Base-by-base conservation (phyloP, 2,113 vertebrate species). In the Lota lota region DNA sequence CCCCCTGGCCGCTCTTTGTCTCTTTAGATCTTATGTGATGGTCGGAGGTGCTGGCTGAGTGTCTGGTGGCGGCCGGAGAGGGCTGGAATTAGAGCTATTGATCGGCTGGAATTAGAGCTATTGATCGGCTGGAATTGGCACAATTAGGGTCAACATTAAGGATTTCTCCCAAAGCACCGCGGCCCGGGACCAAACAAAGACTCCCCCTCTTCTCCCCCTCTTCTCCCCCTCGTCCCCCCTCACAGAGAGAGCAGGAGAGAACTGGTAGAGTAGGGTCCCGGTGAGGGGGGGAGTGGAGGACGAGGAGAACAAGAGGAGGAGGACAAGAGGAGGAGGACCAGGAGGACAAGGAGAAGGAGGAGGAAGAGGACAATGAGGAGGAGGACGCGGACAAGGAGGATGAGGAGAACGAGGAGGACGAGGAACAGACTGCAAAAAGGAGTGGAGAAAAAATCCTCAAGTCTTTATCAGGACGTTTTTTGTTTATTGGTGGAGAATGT, bases 41-140 rank as follows among this genome's bases (percentile, higher is more conserved):
- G 92, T 93, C 91, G 70, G 0, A 79, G 83, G 83, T 91, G 90
- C 93, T 90, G 91, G 91, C 90, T 74, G 88, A 92, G 89, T 88
- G 83, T 89, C 87, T 90, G 90, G 83, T 83, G 83, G 85, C 86
- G 87, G 80, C 79, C 78, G 88, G 88, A 89, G 90, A 93, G 90
- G 85, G 90, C 90, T 92, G 91, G 94, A 94, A 95, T 94, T 95
- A 94, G 92, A 97, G 92, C 93, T n/a, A n/a, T n/a, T n/a, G n/a
- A n/a, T n/a, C n/a, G n/a, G n/a, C n/a, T n/a, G n/a, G n/a, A n/a
- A n/a, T n/a, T n/a, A n/a, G n/a, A n/a, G n/a, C n/a, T 94, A 94
- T 94, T 94, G 93, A 94, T 88, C 85, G 87, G 77, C 88, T 90
- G 88, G 92, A 94, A 94, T 93, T 95, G 94, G 92, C 91, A 93